Evolutionary conservation across 2,797 vertebrate species (phyloP).

Genomic region (Sebastes jordani): DNA sequence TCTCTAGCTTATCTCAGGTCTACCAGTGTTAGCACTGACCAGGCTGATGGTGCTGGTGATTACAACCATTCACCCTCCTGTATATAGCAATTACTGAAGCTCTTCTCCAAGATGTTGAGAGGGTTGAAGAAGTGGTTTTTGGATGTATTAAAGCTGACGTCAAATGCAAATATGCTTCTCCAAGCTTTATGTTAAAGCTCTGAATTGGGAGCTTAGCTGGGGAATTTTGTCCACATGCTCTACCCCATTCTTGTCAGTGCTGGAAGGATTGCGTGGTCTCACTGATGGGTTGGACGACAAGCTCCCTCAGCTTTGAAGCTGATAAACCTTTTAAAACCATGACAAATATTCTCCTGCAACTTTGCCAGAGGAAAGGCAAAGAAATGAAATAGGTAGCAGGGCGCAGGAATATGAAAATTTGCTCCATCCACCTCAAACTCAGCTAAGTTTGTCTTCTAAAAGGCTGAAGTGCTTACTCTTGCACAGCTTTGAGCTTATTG

Average conservation of each 20-base stretch:
- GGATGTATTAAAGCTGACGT: conserved; percentile 74
- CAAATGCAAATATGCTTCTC: conserved; percentile 76
- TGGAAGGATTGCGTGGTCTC: conserved; percentile 75
- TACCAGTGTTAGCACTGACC: conserved; percentile 28
- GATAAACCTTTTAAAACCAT: conserved; percentile 84
- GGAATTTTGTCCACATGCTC: conserved; percentile 73
- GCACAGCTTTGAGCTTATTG: conserved; percentile 22
- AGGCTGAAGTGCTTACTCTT: conserved; percentile 24
- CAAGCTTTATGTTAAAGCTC: conserved; percentile 68
- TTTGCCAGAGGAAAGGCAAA: conserved; percentile 66
- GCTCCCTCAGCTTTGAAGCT: conserved; percentile 81
- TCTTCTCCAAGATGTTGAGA: conserved; percentile 46
- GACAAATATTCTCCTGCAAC: conserved; percentile 79
- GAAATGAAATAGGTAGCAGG: conserved; percentile 67
- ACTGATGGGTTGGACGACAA: conserved; percentile 71
- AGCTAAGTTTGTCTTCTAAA: conserved; percentile 19
- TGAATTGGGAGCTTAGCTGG: conserved; percentile 73
- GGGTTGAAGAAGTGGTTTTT: conserved; percentile 58
- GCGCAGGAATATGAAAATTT: conserved; percentile 58
- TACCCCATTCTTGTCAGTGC: conserved; percentile 68
- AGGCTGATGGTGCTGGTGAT: conserved; percentile 32
- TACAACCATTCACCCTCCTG: conserved; percentile 31
- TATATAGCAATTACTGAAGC: conserved; percentile 63
- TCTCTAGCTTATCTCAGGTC: conserved; percentile 9
- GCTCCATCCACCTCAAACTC: conserved; percentile 41